phyloP scores from a whole-genome alignment of 1,140 invertebrate genomes.

The Scaptomyza montana region DNA sequence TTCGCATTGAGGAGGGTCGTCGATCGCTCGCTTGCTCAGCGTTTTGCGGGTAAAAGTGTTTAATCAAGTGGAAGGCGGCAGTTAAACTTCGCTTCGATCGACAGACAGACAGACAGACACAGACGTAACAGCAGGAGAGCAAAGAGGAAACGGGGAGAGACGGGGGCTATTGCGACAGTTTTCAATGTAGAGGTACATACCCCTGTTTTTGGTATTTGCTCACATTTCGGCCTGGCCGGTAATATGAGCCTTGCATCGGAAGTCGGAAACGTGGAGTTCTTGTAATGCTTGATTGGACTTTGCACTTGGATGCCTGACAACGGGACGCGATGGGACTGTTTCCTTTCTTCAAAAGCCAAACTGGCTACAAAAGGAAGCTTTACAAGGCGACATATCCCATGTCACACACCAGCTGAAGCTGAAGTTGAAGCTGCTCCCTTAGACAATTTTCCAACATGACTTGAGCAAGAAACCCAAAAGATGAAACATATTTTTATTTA shows the following conservation, averaged over 20 bases:
- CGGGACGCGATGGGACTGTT: conserved; percentile 8
- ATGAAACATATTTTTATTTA: too few species aligned
- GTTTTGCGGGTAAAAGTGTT: conserved; percentile 61
- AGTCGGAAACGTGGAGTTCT: conserved; percentile 69
- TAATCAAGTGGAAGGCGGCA: conserved; percentile 79
- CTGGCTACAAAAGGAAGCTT: conserved; percentile 52
- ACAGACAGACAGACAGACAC: background rate
- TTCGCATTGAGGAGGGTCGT: conserved; percentile 20
- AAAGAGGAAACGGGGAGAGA: background rate
- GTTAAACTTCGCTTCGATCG: conserved; percentile 58
- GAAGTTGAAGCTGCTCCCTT: conserved; percentile 23
- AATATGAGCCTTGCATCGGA: conserved; percentile 68
- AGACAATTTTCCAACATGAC: background rate
- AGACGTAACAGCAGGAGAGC: conserved; percentile 1
- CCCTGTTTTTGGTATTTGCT: conserved; percentile 24
- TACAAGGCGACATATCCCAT: conserved; percentile 67
- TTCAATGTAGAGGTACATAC: background rate
- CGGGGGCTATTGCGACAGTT: conserved; percentile 8
- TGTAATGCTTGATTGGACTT: conserved; percentile 73
- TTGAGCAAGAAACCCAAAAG: background rate
- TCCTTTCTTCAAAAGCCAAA: conserved; percentile 20
- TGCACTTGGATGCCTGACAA: conserved; percentile 35
- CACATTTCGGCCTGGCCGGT: conserved; percentile 59
- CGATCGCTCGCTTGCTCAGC: conserved; percentile 6
- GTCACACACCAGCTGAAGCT: conserved; percentile 41